A percentile compares a stretch with the other conserved stretches of the same genome.
Evolutionary conservation across 2,797 vertebrate genomes (phyloP).

Genomic region (Bothrops alternatus): DNA sequence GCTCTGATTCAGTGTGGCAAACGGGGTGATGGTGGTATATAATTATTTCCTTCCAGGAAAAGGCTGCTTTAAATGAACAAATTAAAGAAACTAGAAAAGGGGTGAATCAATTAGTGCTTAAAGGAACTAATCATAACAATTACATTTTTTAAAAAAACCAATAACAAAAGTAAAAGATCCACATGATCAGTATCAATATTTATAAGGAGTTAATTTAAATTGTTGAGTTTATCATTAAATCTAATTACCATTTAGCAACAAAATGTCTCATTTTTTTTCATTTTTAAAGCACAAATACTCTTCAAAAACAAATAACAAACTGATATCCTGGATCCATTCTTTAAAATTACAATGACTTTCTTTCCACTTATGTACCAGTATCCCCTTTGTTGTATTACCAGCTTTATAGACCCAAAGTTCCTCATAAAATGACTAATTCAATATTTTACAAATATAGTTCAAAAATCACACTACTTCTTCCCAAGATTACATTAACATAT

Average conservation of each 20-base stretch:
- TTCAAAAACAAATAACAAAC: neutral
- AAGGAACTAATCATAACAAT: neutral
- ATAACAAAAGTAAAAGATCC: neutral
- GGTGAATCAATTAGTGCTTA: neutral
- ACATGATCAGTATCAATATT: neutral
- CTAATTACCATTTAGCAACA: neutral
- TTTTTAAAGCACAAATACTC: neutral
- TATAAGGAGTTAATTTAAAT: neutral
- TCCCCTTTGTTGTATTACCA: neutral
- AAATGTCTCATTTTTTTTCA: neutral
- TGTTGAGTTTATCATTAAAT: neutral
- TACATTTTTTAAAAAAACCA: neutral
- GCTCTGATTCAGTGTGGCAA: neutral
- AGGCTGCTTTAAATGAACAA: neutral
- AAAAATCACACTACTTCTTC: neutral
- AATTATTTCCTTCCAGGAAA: neutral
- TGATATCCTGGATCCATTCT: neutral
- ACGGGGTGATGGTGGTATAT: neutral
- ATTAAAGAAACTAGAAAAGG: neutral
- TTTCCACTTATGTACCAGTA: neutral
- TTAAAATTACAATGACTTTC: neutral
- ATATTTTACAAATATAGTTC: neutral
- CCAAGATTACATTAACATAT: neutral
- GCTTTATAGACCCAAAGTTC: neutral
- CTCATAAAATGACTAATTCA: neutral